Base-by-base conservation (phyloP, 37 sponge, comb jelly and placozoan species). In the Chondrilla cf. caribensis region DNA sequence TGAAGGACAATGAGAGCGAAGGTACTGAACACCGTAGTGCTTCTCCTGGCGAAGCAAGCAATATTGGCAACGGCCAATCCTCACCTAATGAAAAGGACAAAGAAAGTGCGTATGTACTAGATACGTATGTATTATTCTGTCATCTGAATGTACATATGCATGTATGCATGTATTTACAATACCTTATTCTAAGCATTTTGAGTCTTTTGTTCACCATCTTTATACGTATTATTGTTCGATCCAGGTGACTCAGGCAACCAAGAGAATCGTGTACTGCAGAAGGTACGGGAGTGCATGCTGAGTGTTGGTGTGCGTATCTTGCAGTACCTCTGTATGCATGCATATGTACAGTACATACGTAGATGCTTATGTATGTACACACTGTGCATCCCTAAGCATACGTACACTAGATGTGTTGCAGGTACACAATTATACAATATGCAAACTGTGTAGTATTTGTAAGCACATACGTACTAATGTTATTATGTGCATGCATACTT, bases 1-100 rank as follows among this genome's bases (percentile, higher is more conserved):
- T 92, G 78, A 85, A 86, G 40, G 89, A 66, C 55, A 85, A 35
- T 28, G 87, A 81, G 28, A 47, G 79, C 14, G 55, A 70, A 70
- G 77, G 47, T 86, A 70, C 80, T 35, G 33, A 60, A 38, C 58
- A 33, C 65, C 36, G 76, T 58, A 40, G 70, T 25, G 80, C 58
- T 21, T 54, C 79, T 65, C 75, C 79, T 73, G 40, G 72, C 1
- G 76, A 73, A 43, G 76, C 76, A 17, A 33, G 78, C 19, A 77
- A 35, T 51, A 54, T 25, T 28, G 36, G 78, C 38, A 25, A 77
- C 38, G 54, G 57, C 19, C 54, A 54, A 51, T 25, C 54, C 57
- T 77, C 54, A 24, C 78, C 54, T 21, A 28, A 35, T 17, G 28
- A 38, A 2, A 28, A 77, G 78, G 55, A 36, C 29, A 24, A 47